phyloP scores from a whole-genome alignment of 2,888 invertebrate species.

The Euzophera pinguis region DNA sequence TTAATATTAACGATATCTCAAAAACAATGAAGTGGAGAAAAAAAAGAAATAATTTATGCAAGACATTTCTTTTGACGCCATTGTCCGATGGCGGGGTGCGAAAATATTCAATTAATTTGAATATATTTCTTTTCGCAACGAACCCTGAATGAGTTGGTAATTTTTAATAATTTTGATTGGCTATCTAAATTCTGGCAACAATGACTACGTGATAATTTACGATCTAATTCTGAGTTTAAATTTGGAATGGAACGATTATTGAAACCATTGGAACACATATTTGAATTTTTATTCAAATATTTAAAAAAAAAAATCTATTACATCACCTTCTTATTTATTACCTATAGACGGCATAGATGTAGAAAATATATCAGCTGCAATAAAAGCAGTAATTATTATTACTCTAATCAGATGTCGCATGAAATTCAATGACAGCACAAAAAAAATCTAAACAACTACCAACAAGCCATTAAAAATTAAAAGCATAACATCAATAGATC shows the following conservation, averaged over 20 bases:
- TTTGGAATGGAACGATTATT: conserved; percentile 4
- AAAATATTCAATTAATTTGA: conserved; percentile 64
- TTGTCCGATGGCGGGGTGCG: conserved; percentile 47
- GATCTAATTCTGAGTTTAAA: conserved; percentile 11
- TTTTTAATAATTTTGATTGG: conserved; percentile 20
- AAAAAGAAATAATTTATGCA: conserved; percentile 74
- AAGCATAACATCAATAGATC: conserved; percentile 54
- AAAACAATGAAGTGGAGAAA: conserved; percentile 64
- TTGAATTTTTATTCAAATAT: background rate
- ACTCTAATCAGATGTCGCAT: background rate
- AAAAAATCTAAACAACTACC: background rate
- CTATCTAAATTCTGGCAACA: conserved; percentile 15
- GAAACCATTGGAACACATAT: background rate
- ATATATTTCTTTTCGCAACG: conserved; percentile 27
- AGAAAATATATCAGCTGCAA: too few species aligned
- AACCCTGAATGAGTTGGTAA: conserved; percentile 23
- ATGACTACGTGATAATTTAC: conserved; percentile 13
- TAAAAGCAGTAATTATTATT: background rate
- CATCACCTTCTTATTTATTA: too few species aligned
- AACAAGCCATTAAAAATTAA: conserved; percentile 35
- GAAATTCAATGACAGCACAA: conserved; percentile 1
- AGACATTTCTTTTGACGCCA: conserved; percentile 72
- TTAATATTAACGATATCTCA: conserved; percentile 79
- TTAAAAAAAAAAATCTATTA: too few species aligned
- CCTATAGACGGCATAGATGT: too few species aligned